These are phyloP conservation scores for Rhinichthys klamathensis DNA, from an alignment of 2,113 vertebrate genomes.

Conservation along the genomic window DNA sequence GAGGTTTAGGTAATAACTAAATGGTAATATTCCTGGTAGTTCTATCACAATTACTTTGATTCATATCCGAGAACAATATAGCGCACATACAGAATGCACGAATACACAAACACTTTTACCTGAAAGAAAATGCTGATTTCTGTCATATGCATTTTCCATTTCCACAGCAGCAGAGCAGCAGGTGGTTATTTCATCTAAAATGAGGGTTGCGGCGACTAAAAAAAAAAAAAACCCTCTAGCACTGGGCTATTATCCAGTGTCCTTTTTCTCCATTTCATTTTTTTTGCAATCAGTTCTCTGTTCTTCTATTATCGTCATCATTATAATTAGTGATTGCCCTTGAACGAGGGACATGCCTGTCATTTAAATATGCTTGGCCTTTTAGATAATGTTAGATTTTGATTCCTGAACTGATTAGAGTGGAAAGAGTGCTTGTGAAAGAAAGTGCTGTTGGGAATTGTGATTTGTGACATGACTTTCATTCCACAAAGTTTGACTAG, in stretches of 20 bases:
- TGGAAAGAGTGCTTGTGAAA: background rate
- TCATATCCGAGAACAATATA: background rate
- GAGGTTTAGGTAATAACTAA: background rate
- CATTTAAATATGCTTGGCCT: constrained; percentile 37
- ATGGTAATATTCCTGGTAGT: background rate
- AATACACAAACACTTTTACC: background rate
- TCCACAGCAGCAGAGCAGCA: constrained; percentile 26
- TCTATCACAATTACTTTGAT: background rate
- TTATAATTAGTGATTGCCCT: constrained; percentile 42
- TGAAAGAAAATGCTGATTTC: constrained; percentile 19
- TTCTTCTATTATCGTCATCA: constrained; percentile 28
- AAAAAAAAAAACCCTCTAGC: background rate
- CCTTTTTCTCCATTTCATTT: background rate
- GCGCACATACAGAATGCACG: background rate
- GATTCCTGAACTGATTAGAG: constrained; percentile 36
- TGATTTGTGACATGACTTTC: background rate
- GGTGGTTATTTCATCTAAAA: constrained; percentile 37
- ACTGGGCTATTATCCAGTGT: constrained; percentile 6
- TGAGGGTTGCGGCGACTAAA: background rate
- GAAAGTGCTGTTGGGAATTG: constrained; percentile 20
- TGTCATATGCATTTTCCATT: background rate
- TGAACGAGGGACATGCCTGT: constrained; percentile 16
- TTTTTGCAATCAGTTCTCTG: constrained; percentile 34
- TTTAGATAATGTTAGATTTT: constrained; percentile 33
- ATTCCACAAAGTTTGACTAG: constrained; percentile 9